Base-by-base conservation (phyloP, 92 coral and sea anemone genomes). In the Epizoanthus stellaris region DNA sequence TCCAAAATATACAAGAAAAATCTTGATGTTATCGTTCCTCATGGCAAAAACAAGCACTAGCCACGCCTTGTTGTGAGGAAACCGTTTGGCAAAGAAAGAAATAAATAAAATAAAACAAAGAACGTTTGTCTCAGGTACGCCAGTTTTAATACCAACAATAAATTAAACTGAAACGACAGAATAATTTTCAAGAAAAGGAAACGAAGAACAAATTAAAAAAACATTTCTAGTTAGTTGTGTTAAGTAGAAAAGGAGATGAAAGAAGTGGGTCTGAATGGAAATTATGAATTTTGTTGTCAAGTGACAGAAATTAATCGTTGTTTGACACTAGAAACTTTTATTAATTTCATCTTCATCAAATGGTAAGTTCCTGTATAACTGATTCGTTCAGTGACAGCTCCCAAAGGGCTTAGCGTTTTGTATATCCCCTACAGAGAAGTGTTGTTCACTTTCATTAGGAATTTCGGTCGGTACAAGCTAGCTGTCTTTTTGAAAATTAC, bases 301-400 rank as follows among this genome's bases (percentile, higher is more conserved):
- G 63, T 79, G 70, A 79, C 83, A 79, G 4, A 16, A 62, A n/a
- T 21, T 62, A 17, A 5, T 63, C 34, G 82, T 14, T 63, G 17
- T 79, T 62, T 63, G 72, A 61, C 83, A 79, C n/a, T 58, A 62
- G 68, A 38, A 30, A 68, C 23, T 63, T 79, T 79, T 79, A 79
- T 79, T 79, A 79, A 79, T 79, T 79, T 79, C 72, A 79, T 63
- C 83, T 79, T 79, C 83, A 79, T 79, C 42, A 63, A 40, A 39
- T n/a, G 59, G 21, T 60, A 77, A 61, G 59, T 61, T 77, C 23
- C 40, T 20, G 72, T n/a, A n/a, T 17, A 79, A n/a, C 47, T 63
- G 70, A 42, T 76, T 58, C 45, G 63, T 79, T 45, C 73, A 40
- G 57, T 61, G 13, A 62, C 83, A 62, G 42, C 71, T 63, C 4